Percentiles rank a stretch among this genome's conserved stretches.
These are phyloP conservation scores for Eledona agricola DNA, from an alignment of 2,888 invertebrate species.

Conservation along the genomic window DNA sequence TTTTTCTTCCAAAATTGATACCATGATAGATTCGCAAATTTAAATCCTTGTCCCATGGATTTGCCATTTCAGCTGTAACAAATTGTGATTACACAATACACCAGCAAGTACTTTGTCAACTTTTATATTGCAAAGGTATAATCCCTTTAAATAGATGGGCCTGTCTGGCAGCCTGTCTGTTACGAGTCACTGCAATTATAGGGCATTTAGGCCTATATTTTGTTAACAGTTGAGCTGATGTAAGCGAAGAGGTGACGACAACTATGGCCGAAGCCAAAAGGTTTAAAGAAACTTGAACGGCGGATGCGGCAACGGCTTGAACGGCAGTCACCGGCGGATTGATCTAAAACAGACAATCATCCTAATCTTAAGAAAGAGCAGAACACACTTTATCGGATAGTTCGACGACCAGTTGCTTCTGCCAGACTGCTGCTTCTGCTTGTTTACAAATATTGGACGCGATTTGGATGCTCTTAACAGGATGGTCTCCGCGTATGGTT, in stretches of 20 bases:
- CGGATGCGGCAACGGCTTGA: neutral
- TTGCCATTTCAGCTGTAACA: neutral
- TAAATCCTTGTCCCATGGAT: neutral
- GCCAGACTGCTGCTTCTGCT: slow-evolving; percentile 96
- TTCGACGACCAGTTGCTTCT: slow-evolving; percentile 64
- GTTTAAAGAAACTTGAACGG: slow-evolving; percentile 1
- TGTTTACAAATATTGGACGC: slow-evolving; percentile 96
- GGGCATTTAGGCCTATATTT: slow-evolving; percentile 3
- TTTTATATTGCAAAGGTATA: slow-evolving; percentile 1
- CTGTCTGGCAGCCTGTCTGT: neutral
- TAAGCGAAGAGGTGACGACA: neutral
- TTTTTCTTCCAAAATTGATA: slow-evolving; percentile 16
- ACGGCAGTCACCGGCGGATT: neutral
- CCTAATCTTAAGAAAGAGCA: too few relatives aligned
- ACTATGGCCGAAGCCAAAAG: slow-evolving; percentile 5
- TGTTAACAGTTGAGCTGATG: neutral
- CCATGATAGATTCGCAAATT: slow-evolving; percentile 2
- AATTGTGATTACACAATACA: neutral
- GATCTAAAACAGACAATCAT: too few relatives aligned
- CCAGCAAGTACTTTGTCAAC: neutral
- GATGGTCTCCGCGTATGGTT: slow-evolving; percentile 97
- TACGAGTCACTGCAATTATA: slow-evolving; percentile 4
- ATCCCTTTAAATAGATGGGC: slow-evolving; percentile 4
- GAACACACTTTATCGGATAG: slow-evolving; percentile 3
- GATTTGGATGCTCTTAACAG: slow-evolving; percentile 86